Base-by-base conservation (phyloP, 2,888 invertebrate species). In the Coenonympha glycerion region DNA sequence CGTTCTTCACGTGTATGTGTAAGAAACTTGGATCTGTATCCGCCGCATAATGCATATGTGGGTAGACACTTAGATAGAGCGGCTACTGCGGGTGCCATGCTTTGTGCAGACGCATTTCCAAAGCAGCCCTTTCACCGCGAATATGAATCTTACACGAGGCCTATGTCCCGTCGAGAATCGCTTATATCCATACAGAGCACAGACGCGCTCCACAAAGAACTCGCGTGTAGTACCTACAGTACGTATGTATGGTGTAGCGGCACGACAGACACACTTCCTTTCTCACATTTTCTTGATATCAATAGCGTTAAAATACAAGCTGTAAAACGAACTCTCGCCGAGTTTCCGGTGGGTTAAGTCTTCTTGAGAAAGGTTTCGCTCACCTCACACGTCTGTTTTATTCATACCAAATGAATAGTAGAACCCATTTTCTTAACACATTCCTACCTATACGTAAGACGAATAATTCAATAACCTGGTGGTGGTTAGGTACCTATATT, bases 21-120 rank as follows among this genome's bases (percentile, higher is more conserved):
- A 79, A 78, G 79, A 77, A 79, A 83, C 83, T 77, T 74, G 78
- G 86, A 84, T 85, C 83, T 83, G 83, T 86, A 85, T 84, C 82
- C 85, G 84, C 80, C 80, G 83, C 74, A 79, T 81, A 62, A 61
- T 65, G 61, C 66, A 65, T 84, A 84, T 84, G 81, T 84, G 77
- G 76, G 78, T 84, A 84, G 79, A 73, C 78, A 60, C 58, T 59
- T 53, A 78, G 78, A 75, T 79, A 77, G 75, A 79, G 73, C 77
- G 71, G 76, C 83, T 82, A 82, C 84, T 81, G 82, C 84, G 83
- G 79, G 79, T 78, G 83, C 74, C 69, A 79, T 68, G 75, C 74
- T 79, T 80, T 76, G 71, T 75, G 66, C 64, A 64, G 68, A 79
- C 78, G 77, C 75, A 69, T 74, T 78, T 77, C 75, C 68, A 78